Base-by-base conservation (phyloP, 2,797 vertebrate species). In the Mus spretus region DNA sequence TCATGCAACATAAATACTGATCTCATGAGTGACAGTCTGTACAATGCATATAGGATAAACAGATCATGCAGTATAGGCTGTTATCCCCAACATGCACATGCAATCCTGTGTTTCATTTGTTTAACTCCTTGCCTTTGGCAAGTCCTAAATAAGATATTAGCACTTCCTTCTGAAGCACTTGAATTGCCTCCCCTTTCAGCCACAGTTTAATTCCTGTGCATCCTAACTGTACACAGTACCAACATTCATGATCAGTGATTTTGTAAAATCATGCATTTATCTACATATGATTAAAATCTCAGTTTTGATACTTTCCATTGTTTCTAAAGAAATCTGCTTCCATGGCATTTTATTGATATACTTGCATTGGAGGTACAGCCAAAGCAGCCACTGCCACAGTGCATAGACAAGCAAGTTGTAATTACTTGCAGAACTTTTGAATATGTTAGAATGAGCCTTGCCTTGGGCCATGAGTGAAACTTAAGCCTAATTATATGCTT, bases 401-500 rank as follows among this genome's bases (percentile, higher is more conserved):
- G 61, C 67, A 59, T 44, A 94, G 61, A 75, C n/a, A 95, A 94
- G 79, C 82, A 86, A 67, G 72, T 53, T 75, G 67, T 94, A 93
- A 97, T 96, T 90, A 91, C 90, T 94, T 95, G 37, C 94, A 97
- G 95, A 93, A 86, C 53, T 94, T 67, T 92, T 84, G 59, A 96
- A 61, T 61, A 55, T 67, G 57, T 91, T 89, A 24, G 83, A 89
- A 83, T 74, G 85, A 95, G 80, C 26, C 44, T 78, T 92, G 92
- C 87, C 77, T 94, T 78, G 44, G 72, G 78, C 85, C 59, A 31
- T 55, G 40, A 96, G 53, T 79, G 80, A 95, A 97, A 96, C 40
- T 89, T 72, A 92, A 97, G 63, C 80, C 70, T 98, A 97, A 97
- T 97, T 97, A 96, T 88, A 96, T 88, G 86, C 83, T 92, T 89